These are phyloP conservation scores for Chamaea fasciata DNA, from an alignment of 2,113 vertebrate genomes.

Conservation along the genomic window DNA sequence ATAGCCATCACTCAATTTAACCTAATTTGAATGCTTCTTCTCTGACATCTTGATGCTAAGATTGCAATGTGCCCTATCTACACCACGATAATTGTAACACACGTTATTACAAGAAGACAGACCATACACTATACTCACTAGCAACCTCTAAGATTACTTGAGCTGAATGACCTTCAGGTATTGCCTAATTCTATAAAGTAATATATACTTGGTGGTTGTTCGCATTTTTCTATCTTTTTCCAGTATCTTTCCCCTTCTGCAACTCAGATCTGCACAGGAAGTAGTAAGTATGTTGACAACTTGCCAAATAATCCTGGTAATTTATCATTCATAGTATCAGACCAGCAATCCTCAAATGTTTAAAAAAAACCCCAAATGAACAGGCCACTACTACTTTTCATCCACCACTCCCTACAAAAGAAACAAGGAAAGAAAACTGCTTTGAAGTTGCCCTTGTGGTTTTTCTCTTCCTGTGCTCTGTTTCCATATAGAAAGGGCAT, in stretches of 20 bases:
- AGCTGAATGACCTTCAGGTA: neutral
- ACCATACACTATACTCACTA: neutral
- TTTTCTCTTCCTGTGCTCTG: neutral
- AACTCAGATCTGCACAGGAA: neutral
- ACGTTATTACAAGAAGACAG: neutral
- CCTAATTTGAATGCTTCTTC: constrained; percentile 15
- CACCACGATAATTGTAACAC: neutral
- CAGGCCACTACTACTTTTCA: neutral
- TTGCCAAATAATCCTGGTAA: neutral
- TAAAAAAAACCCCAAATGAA: neutral
- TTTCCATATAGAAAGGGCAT: neutral
- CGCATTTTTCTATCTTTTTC: neutral
- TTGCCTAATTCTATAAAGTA: neutral
- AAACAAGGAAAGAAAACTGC: neutral
- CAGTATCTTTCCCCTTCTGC: neutral
- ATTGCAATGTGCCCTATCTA: neutral
- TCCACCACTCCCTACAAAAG: neutral
- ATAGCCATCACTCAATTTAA: constrained; percentile 14
- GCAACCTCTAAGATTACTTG: neutral
- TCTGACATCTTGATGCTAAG: constrained; percentile 1
- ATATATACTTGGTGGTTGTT: neutral
- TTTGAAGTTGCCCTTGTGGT: neutral
- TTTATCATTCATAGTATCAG: neutral
- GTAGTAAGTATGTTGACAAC: neutral
- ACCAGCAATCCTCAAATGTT: neutral